Percentiles rank a stretch among this genome's conserved stretches.
These are phyloP conservation scores for Apus apus DNA, from an alignment of 2,113 vertebrate genomes.

Conservation along the genomic window DNA sequence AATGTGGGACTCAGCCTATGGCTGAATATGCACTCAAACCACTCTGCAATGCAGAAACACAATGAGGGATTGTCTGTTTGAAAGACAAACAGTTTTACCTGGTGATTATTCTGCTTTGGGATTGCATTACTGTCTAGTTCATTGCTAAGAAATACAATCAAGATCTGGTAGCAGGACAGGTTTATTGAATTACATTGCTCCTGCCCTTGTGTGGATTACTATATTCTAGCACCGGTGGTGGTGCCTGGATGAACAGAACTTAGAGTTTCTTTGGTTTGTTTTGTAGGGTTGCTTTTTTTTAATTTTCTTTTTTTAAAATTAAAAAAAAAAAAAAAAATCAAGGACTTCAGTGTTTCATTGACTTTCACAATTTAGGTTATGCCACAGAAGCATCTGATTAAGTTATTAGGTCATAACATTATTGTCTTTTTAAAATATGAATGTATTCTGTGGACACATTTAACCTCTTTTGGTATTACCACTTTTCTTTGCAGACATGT, in stretches of 20 bases:
- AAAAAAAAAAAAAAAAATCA: not conserved
- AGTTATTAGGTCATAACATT: not conserved
- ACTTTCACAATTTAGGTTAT: not conserved
- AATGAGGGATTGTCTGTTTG: slow-evolving; percentile 14
- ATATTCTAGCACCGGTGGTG: not conserved
- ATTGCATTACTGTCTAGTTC: not conserved
- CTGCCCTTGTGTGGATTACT: not conserved
- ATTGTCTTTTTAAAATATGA: not conserved
- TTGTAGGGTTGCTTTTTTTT: not conserved
- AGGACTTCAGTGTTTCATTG: not conserved
- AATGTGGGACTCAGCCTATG: slow-evolving; percentile 35
- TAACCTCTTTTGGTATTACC: slow-evolving; percentile 12
- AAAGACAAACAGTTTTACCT: slow-evolving; percentile 40
- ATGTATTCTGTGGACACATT: not conserved
- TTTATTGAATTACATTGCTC: not conserved
- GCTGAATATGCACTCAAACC: slow-evolving; percentile 52
- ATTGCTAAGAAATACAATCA: not conserved
- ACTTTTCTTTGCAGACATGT: not conserved
- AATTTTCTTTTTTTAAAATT: not conserved
- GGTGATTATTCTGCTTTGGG: not conserved
- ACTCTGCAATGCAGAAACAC: slow-evolving; percentile 59
- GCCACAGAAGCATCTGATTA: not conserved
- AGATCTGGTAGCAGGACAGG: not conserved
- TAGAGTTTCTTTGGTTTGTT: not conserved
- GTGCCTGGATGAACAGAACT: not conserved